Evolutionary conservation across 2,113 vertebrate genomes (phyloP).

Genomic region (Mystacornis crossleyi): DNA sequence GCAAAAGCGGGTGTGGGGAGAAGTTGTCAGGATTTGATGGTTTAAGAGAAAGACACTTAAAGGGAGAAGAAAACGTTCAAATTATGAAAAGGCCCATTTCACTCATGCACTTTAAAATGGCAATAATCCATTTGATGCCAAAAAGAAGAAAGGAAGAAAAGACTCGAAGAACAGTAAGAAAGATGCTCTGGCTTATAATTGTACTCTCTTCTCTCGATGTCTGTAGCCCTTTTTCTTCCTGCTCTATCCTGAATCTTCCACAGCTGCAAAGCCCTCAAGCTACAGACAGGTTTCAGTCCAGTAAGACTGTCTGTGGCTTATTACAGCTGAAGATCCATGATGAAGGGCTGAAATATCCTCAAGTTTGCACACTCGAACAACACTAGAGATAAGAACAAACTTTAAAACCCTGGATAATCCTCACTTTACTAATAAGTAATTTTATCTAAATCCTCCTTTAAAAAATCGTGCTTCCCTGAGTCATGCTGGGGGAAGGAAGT

Average conservation of each 20-base stretch:
- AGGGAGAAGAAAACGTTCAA: slow-evolving; percentile 5
- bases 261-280: not conserved
- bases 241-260: not conserved
- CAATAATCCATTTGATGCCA: slow-evolving; percentile 9
- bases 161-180: not conserved
- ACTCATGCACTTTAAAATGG: not conserved
- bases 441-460: slow-evolving; percentile 75
- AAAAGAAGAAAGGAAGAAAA: not conserved
- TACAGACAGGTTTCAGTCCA: not conserved
- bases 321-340: slow-evolving; percentile 12
- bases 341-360: slow-evolving; percentile 24
- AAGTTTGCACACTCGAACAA: slow-evolving; percentile 50
- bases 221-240: not conserved
- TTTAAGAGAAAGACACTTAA: slow-evolving; percentile 26
- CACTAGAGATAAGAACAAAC: slow-evolving; percentile 68
- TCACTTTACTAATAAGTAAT: slow-evolving; percentile 71
- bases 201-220: not conserved
- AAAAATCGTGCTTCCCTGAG: slow-evolving; percentile 40
- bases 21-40: slow-evolving; percentile 23
- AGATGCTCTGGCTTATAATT: not conserved
- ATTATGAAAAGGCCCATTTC: not conserved
- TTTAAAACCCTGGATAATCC: slow-evolving; percentile 74
- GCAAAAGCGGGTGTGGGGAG: not conserved
- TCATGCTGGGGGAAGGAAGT: slow-evolving; percentile 21
- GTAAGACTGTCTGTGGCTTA: not conserved